phyloP scores from a whole-genome alignment of 2,888 invertebrate species.

The Trissolcus japonicus region DNA sequence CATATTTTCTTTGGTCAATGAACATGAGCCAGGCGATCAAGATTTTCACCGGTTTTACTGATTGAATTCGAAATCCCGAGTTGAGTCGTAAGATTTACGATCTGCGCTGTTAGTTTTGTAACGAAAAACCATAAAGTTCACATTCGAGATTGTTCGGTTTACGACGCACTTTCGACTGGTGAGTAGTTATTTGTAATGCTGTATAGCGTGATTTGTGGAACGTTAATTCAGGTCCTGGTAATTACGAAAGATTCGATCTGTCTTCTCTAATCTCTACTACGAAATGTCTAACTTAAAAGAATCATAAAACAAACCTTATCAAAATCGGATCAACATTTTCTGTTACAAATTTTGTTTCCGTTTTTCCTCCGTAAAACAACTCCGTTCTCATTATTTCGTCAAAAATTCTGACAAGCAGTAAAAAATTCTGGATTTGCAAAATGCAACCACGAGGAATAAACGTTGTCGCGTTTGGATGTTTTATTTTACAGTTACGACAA shows the following conservation, averaged over 20 bases:
- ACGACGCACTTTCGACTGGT: neutral
- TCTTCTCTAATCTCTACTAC: neutral
- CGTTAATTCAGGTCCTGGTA: neutral
- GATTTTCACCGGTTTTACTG: constrained; percentile 29
- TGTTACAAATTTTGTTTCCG: no score
- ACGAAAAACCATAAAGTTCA: constrained; percentile 1
- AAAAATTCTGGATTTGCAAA: neutral
- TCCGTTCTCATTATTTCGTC: no score
- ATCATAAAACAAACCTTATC: neutral
- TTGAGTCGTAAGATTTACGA: constrained; percentile 8
- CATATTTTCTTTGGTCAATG: constrained; percentile 44
- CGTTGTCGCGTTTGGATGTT: neutral
- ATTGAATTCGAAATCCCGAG: constrained; percentile 25
- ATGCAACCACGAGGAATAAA: neutral
- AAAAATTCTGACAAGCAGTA: no score
- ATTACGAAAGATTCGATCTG: neutral
- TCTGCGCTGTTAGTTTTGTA: constrained; percentile 6
- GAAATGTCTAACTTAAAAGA: neutral
- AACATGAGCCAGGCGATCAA: constrained; percentile 19
- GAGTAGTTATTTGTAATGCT: neutral
- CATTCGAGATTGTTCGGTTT: constrained; percentile 5
- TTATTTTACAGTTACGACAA: constrained; percentile 8
- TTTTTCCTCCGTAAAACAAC: no score
- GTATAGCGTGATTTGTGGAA: neutral
- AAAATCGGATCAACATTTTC: neutral